A percentile compares a stretch with the other conserved stretches of the same genome.
Conservation (phyloP, 2,888 invertebrate genomes). For the Pseudeuparius sepicola region DNA sequence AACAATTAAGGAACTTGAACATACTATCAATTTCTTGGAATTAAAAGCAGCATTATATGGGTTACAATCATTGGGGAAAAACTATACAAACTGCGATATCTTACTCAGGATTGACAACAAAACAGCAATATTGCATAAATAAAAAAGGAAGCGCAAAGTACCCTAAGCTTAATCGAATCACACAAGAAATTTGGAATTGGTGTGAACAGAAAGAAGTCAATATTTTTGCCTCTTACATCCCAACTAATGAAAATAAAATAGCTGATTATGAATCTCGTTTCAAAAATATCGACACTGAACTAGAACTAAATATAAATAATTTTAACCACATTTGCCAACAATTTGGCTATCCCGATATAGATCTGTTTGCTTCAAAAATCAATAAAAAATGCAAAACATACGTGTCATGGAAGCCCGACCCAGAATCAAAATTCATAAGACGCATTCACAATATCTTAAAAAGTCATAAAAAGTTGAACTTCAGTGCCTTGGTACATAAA, state of each 20-base stretch:
- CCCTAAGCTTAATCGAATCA: neutral
- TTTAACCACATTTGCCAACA: neutral
- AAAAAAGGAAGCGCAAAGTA: neutral
- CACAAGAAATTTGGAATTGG: neutral
- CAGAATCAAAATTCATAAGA: conserved; percentile 8
- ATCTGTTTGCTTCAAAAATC: conserved; percentile 7
- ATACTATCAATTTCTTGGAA: too few relatives aligned
- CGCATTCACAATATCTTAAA: conserved; percentile 11
- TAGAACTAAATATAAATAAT: neutral
- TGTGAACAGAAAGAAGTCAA: neutral
- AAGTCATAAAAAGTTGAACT: too few relatives aligned
- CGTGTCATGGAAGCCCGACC: conserved; percentile 11
- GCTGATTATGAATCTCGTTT: conserved; percentile 3
- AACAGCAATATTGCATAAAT: conserved; percentile 5
- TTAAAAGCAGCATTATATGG: neutral
- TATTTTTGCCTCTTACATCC: conserved; percentile 4
- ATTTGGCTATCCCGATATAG: conserved; percentile 8
- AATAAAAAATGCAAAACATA: conserved; percentile 10
- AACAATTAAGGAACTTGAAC: too few relatives aligned
- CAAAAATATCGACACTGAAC: neutral
- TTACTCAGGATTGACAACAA: conserved; percentile 1
- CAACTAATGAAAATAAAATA: neutral
- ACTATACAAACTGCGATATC: neutral
- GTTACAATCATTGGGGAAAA: conserved; percentile 1
- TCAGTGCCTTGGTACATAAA: too few relatives aligned